Conservation (phyloP, 2,888 invertebrate species). For the Erebia ligea region DNA sequence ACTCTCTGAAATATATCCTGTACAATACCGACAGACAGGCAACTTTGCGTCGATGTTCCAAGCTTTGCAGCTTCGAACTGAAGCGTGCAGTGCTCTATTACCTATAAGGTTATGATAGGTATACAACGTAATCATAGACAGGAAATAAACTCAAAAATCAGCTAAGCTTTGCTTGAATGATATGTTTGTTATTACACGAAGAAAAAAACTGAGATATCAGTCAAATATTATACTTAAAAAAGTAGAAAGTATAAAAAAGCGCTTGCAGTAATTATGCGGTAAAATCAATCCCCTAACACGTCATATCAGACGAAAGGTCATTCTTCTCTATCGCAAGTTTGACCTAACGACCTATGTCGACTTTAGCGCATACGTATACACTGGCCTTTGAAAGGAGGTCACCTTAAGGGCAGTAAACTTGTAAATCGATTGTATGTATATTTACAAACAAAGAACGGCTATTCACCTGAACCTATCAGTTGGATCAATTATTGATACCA, state of each 20-base stretch:
- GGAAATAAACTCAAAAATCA: too few species aligned
- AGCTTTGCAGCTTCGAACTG: too few species aligned
- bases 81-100: too few species aligned
- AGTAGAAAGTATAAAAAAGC: slow-evolving; percentile 1
- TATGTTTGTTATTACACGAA: too few species aligned
- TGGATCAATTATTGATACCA: neutral
- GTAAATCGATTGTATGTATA: neutral
- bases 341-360: slow-evolving; percentile 17
- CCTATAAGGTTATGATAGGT: neutral
- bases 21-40: too few species aligned
- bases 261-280: neutral
- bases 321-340: slow-evolving; percentile 8
- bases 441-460: neutral
- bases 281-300: slow-evolving; percentile 8
- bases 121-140: too few species aligned
- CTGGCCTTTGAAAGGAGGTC: slow-evolving; percentile 13
- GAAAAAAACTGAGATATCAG: too few species aligned
- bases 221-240: neutral
- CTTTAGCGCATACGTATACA: slow-evolving; percentile 7
- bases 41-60: too few species aligned
- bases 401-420: neutral
- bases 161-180: too few species aligned
- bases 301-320: slow-evolving; percentile 4
- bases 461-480: neutral
- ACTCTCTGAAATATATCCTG: too few species aligned